Evolutionary conservation across 1,140 invertebrate genomes (phyloP).

Genomic region (Caenorhabditis remanei): DNA sequence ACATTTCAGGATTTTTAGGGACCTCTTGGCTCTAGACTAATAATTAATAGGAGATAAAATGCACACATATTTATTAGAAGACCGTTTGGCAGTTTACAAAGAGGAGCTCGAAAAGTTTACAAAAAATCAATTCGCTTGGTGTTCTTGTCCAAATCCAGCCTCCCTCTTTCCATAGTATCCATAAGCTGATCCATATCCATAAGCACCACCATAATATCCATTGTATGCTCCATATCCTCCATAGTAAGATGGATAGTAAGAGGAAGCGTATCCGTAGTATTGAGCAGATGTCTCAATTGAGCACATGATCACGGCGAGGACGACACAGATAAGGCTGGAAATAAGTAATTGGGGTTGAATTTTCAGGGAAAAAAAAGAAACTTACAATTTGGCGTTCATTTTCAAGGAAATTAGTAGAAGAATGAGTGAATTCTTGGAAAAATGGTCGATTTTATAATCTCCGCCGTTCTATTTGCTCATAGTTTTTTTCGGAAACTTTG

Average conservation of each 20-base stretch:
- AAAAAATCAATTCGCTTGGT: no score
- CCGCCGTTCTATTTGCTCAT: neutral
- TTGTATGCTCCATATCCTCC: constrained; percentile 23
- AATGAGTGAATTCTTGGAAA: no score
- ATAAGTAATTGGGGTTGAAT: neutral
- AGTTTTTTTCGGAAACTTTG: neutral
- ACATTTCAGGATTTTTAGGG: no score
- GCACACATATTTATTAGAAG: no score
- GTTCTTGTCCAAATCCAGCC: constrained; percentile 33
- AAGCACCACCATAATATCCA: constrained; percentile 4
- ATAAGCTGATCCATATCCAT: constrained; percentile 36
- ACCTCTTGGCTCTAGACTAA: no score
- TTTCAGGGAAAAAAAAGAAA: neutral
- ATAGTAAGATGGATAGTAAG: constrained; percentile 20
- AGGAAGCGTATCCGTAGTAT: constrained; percentile 26
- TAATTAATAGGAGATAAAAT: no score
- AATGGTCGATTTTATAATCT: no score
- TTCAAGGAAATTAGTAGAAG: no score
- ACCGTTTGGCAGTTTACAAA: no score
- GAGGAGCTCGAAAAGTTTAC: no score
- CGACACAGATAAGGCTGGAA: constrained; percentile 18
- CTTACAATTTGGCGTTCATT: constrained; percentile 40
- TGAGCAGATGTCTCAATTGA: neutral
- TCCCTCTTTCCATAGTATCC: constrained; percentile 60
- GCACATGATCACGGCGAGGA: neutral